These are phyloP conservation scores for Agrilus biguttatus DNA, from an alignment of 2,888 invertebrate species.

Conservation along the genomic window DNA sequence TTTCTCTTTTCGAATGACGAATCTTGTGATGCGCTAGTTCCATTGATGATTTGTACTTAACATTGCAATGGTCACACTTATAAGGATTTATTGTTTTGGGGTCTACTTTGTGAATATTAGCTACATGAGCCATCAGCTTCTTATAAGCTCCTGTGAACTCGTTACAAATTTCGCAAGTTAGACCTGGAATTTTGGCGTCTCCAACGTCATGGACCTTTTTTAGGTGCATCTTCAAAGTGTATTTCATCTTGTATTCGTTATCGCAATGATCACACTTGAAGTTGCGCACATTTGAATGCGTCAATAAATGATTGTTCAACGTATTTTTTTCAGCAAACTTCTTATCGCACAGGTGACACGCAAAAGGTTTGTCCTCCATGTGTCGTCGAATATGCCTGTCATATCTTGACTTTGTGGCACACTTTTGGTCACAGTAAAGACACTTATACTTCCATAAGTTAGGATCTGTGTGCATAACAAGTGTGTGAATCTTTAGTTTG, in stretches of 20 bases:
- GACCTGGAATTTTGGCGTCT: no score
- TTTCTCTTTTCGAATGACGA: no score
- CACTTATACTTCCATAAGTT: slow-evolving; percentile 1
- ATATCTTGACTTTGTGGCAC: neutral
- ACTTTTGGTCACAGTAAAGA: slow-evolving; percentile 1
- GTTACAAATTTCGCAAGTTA: slow-evolving; percentile 17
- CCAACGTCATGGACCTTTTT: no score
- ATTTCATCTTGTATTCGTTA: no score
- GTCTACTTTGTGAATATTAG: slow-evolving; percentile 14
- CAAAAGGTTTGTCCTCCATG: no score
- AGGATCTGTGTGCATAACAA: neutral
- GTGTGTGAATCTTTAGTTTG: slow-evolving; percentile 1
- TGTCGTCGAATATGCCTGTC: no score
- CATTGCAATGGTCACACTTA: slow-evolving; percentile 17
- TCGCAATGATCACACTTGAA: no score
- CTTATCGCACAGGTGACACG: no score
- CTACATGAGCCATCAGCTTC: slow-evolving; percentile 16
- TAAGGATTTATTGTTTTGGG: slow-evolving; percentile 18
- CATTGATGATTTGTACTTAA: slow-evolving; percentile 16
- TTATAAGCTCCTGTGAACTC: slow-evolving; percentile 13
- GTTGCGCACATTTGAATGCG: no score
- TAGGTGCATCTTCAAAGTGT: no score
- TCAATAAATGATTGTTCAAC: no score
- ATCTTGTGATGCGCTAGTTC: slow-evolving; percentile 18
- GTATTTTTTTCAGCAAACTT: no score